A percentile compares a stretch with the other conserved stretches of the same genome.
Evolutionary conservation across 2,888 invertebrate genomes (phyloP).

Genomic region (Leistus spinibarbis): DNA sequence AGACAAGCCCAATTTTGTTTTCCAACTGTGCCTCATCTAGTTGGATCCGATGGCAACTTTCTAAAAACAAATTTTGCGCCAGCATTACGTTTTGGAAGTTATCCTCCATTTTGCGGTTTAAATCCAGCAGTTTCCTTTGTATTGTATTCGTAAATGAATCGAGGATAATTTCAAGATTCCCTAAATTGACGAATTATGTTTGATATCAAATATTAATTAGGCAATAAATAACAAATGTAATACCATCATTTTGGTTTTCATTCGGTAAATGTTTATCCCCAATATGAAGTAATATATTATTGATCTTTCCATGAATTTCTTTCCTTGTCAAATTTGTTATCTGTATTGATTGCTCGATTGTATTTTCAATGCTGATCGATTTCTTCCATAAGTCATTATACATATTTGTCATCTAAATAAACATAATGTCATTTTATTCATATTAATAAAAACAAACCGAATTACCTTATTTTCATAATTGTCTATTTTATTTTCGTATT

Average conservation of each 20-base stretch:
- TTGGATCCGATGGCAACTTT: conserved; percentile 70
- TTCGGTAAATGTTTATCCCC: conserved; percentile 12
- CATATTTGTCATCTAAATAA: conserved; percentile 65
- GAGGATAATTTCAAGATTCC: conserved; percentile 32
- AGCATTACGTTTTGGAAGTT: conserved; percentile 66
- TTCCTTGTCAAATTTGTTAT: conserved; percentile 62
- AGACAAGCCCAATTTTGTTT: conserved; percentile 65
- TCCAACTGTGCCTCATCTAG: conserved; percentile 66
- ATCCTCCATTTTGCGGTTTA: conserved; percentile 52
- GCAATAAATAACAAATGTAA: background rate
- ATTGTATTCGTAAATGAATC: conserved; percentile 42
- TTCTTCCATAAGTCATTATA: conserved; percentile 68
- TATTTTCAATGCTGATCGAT: conserved; percentile 57
- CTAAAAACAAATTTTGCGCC: conserved; percentile 68
- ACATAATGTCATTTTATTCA: background rate
- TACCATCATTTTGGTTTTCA: conserved; percentile 32
- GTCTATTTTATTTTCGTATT: conserved; percentile 25
- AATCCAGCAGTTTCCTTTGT: conserved; percentile 46
- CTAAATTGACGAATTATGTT: background rate
- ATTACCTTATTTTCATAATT: conserved; percentile 32
- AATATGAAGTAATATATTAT: conserved; percentile 14
- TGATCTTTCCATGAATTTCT: conserved; percentile 60
- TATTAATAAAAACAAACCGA: background rate
- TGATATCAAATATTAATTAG: background rate
- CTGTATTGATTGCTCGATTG: conserved; percentile 60